Evolutionary conservation across 2,888 invertebrate species (phyloP).

Genomic region (Orchesella flavescens): DNA sequence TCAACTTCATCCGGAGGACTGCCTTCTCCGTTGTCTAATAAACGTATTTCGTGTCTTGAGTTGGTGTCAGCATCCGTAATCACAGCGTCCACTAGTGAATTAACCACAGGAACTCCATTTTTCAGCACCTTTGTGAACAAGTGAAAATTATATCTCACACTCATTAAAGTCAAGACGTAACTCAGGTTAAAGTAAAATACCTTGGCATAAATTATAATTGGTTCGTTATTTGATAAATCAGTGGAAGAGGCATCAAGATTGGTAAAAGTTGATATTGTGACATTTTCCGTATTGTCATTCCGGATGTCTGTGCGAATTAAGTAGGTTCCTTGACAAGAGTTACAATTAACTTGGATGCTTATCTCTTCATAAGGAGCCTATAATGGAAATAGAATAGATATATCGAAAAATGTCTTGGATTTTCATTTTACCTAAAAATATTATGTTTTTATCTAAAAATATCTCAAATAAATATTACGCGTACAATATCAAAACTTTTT

Average conservation of each 20-base stretch:
- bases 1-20: constrained; percentile 18
- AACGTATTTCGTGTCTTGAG: background rate
- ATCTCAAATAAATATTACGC: background rate
- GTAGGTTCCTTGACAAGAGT: background rate
- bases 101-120: background rate
- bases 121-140: constrained; percentile 14
- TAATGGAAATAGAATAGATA: background rate
- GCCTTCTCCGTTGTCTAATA: constrained; percentile 20
- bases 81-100: background rate
- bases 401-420: too few relatives aligned
- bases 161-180: too few relatives aligned
- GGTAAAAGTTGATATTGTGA: background rate
- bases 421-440: too few relatives aligned
- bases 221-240: constrained; percentile 26
- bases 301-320: constrained; percentile 13
- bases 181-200: too few relatives aligned
- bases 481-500: background rate
- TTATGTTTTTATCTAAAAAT: too few relatives aligned
- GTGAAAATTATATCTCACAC: background rate
- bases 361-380: background rate
- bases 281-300: background rate
- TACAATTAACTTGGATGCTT: background rate
- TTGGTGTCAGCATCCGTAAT: background rate
- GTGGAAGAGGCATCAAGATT: background rate
- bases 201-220: constrained; percentile 25